Percentiles rank a stretch among this genome's conserved stretches.
phyloP scores from a whole-genome alignment of 2,797 vertebrate species.

The Anas bahamensis region DNA sequence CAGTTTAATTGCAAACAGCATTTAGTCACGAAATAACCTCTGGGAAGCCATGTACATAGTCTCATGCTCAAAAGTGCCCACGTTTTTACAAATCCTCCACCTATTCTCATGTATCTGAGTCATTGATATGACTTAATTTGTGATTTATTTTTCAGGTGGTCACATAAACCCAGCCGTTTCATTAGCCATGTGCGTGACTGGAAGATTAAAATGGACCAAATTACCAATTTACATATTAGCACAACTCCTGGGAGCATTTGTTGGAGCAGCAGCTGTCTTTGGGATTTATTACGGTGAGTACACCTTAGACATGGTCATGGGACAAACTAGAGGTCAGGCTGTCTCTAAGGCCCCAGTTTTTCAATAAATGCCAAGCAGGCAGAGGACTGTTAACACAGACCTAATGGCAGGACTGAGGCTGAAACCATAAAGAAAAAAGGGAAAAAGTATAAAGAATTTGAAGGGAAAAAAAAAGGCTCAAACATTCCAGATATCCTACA shows the following conservation, averaged over 20 bases:
- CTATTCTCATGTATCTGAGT: neutral
- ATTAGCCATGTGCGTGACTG: slow-evolving; percentile 92
- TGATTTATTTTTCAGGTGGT: slow-evolving; percentile 84
- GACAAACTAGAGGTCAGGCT: slow-evolving; percentile 38
- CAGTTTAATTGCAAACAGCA: neutral
- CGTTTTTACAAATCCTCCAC: neutral
- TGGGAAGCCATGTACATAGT: neutral
- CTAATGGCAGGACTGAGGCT: neutral
- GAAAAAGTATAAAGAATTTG: neutral
- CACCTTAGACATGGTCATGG: slow-evolving; percentile 11
- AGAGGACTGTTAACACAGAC: neutral
- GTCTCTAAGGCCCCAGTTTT: slow-evolving; percentile 20
- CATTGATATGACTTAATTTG: neutral
- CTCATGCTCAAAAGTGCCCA: neutral
- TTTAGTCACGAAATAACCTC: neutral
- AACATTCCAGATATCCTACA: neutral
- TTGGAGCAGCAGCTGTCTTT: slow-evolving; percentile 89
- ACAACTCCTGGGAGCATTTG: slow-evolving; percentile 93
- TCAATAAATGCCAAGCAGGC: slow-evolving; percentile 1
- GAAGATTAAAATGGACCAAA: slow-evolving; percentile 89
- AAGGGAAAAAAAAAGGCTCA: neutral
- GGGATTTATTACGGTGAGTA: slow-evolving; percentile 91
- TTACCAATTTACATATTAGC: slow-evolving; percentile 92
- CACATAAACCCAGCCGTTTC: slow-evolving; percentile 97
- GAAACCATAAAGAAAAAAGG: neutral